These are phyloP conservation scores for Bergia puertoricense DNA, from an alignment of 92 coral and sea anemone species.

Conservation along the genomic window DNA sequence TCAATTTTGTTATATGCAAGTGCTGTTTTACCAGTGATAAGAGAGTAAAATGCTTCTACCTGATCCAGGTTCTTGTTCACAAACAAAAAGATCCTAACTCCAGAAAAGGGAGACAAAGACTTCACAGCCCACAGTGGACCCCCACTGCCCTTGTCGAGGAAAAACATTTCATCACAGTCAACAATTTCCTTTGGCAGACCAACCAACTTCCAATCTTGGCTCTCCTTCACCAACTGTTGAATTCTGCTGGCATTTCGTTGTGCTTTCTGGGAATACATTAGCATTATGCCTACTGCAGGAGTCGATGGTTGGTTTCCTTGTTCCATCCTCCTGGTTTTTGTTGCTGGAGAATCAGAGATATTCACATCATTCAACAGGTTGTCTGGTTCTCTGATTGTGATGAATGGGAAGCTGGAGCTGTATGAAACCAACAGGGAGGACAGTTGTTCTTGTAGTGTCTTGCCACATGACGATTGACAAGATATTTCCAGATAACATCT, in stretches of 20 bases:
- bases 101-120: constrained; percentile 75
- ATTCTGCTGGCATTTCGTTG: constrained; percentile 70
- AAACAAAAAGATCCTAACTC: constrained; percentile 68
- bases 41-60: constrained; percentile 73
- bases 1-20: constrained; percentile 80
- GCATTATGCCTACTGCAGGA: constrained; percentile 74
- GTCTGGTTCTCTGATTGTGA: constrained; percentile 74
- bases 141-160: constrained; percentile 46
- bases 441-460: constrained; percentile 49
- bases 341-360: constrained; percentile 70
- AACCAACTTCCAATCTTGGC: constrained; percentile 59
- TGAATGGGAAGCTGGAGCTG: constrained; percentile 72
- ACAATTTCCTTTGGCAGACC: constrained; percentile 63
- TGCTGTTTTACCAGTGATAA: constrained; percentile 79
- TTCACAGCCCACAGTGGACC: constrained; percentile 69
- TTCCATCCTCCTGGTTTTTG: constrained; percentile 65
- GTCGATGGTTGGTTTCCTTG: constrained; percentile 27
- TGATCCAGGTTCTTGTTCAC: constrained; percentile 81
- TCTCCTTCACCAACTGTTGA: constrained; percentile 52
- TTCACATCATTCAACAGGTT: constrained; percentile 63
- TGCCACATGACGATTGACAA: constrained; percentile 56
- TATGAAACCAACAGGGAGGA: constrained; percentile 67
- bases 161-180: constrained; percentile 73
- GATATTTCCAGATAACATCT: constrained; percentile 77
- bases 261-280: constrained; percentile 80